These are phyloP conservation scores for Geotrypetes seraphini DNA, from an alignment of 2,797 vertebrate species.

Conservation along the genomic window DNA sequence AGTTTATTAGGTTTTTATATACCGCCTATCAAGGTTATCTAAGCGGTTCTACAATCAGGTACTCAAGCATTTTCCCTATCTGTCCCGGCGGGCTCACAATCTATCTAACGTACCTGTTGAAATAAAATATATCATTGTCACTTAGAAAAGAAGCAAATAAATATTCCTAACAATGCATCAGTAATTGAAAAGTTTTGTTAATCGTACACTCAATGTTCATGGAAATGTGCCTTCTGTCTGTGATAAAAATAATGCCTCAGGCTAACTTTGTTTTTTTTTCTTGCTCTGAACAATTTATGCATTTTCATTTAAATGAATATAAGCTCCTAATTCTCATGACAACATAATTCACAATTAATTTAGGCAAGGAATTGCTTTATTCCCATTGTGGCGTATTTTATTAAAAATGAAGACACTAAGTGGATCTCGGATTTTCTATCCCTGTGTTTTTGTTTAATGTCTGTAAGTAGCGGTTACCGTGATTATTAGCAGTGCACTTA, in stretches of 20 bases:
- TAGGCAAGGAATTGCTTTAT: conserved; percentile 53
- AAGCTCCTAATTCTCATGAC: conserved; percentile 60
- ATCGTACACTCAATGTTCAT: conserved; percentile 71
- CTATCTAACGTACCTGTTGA: too few species aligned
- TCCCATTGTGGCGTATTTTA: conserved; percentile 43
- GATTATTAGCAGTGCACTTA: conserved; percentile 27
- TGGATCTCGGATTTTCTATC: conserved; percentile 30
- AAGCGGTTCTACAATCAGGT: too few species aligned
- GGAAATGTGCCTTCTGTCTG: conserved; percentile 64
- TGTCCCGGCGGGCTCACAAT: too few species aligned
- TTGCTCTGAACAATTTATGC: conserved; percentile 66
- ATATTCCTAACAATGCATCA: conserved; percentile 65
- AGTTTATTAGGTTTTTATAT: too few species aligned
- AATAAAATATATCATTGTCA: conserved; percentile 44
- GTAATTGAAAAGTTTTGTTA: conserved; percentile 68
- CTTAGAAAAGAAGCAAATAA: conserved; percentile 44
- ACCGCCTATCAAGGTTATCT: too few species aligned
- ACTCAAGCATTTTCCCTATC: too few species aligned
- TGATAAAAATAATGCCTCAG: conserved; percentile 65
- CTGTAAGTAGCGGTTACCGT: conserved; percentile 29
- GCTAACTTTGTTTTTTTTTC: conserved; percentile 64
- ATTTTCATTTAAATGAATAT: conserved; percentile 63
- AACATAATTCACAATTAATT: conserved; percentile 62
- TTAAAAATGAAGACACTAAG: conserved; percentile 38
- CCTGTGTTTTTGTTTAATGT: conserved; percentile 7